phyloP scores from a whole-genome alignment of 2,113 vertebrate genomes.

The Etia nguti region DNA sequence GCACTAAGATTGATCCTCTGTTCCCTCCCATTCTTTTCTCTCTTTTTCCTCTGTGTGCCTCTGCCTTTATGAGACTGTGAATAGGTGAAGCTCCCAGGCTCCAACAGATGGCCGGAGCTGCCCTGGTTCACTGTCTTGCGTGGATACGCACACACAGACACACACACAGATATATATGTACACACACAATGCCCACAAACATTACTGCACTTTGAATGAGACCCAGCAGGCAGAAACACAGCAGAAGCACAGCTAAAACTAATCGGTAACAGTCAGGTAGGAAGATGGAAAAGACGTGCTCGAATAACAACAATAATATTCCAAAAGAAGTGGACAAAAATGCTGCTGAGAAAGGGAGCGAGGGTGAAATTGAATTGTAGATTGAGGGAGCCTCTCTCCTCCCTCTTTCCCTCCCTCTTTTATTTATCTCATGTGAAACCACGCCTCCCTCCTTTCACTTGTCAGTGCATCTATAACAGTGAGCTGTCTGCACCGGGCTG shows the following conservation, averaged over 20 bases:
- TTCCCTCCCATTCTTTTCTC: slow-evolving; percentile 72
- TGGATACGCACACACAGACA: background rate
- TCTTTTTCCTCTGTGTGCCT: slow-evolving; percentile 53
- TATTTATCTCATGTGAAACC: slow-evolving; percentile 69
- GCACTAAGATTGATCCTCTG: slow-evolving; percentile 69
- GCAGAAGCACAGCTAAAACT: slow-evolving; percentile 3
- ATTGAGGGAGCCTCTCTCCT: slow-evolving; percentile 66
- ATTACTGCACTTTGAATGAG: slow-evolving; percentile 39
- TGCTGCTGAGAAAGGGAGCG: slow-evolving; percentile 8
- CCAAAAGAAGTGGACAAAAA: slow-evolving; percentile 3
- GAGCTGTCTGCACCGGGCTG: slow-evolving; percentile 67
- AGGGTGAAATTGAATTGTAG: slow-evolving; percentile 72
- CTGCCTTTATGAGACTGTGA: slow-evolving; percentile 70
- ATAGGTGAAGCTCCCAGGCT: slow-evolving; percentile 67
- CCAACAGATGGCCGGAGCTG: slow-evolving; percentile 70
- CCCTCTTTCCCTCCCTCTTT: slow-evolving; percentile 68
- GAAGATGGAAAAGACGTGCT: background rate
- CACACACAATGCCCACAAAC: slow-evolving; percentile 1
- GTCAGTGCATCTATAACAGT: slow-evolving; percentile 73
- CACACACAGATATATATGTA: background rate
- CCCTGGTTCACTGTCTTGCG: slow-evolving; percentile 47
- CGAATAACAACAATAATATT: background rate
- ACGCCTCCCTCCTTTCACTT: slow-evolving; percentile 75
- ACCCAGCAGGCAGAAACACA: slow-evolving; percentile 1
- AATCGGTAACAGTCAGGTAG: background rate